Base-by-base conservation (phyloP, 2,888 invertebrate genomes). In the Netelia melanura region DNA sequence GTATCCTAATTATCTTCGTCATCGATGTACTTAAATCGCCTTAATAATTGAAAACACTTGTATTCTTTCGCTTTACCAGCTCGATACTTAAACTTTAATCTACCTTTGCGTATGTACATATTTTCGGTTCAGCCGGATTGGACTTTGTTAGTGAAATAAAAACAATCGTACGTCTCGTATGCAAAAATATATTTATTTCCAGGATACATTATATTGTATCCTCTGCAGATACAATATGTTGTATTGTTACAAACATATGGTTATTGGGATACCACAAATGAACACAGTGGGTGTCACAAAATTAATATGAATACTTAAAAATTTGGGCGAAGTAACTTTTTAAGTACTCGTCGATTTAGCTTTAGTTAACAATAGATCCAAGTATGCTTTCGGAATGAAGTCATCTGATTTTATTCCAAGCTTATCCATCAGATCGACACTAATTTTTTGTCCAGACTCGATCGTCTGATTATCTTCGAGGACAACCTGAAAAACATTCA, bases 371-470 rank as follows among this genome's bases (percentile, higher is more conserved):
- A 97, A 92, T 86, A 97, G 92, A 94, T 98, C 98, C 91, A 97
- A 95, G 93, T 98, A 98, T 21, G 98, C 97, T 88, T 96, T 96
- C 5, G 96, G 94, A 64, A 98, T 94, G 44, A 98, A 94, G 92
- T 97, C 96, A 21, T 94, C 94, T 84, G 96, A 93, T 25, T 93
- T 88, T 3, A 98, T 95, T 17, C 95, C 96, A 1, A 98, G 94
- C 90, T 96, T 95, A 2, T 92, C 91, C 95, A 97, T 97, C 23
- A 98, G 92, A 67, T 96, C 95, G 23, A 95, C 91, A 0, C 97
- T 98, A 78, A 98, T 97, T 58, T 92, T 91, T 90, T 97, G 95
- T 0, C 98, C 98, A 25, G 96, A 95, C 89, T 96, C 96, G 0
- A 95, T 78, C 5, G 95, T 95, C 91, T 98, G 96, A 77, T 96